phyloP scores from a whole-genome alignment of 2,797 vertebrate genomes.

The Hydrocynus forskahlii region DNA sequence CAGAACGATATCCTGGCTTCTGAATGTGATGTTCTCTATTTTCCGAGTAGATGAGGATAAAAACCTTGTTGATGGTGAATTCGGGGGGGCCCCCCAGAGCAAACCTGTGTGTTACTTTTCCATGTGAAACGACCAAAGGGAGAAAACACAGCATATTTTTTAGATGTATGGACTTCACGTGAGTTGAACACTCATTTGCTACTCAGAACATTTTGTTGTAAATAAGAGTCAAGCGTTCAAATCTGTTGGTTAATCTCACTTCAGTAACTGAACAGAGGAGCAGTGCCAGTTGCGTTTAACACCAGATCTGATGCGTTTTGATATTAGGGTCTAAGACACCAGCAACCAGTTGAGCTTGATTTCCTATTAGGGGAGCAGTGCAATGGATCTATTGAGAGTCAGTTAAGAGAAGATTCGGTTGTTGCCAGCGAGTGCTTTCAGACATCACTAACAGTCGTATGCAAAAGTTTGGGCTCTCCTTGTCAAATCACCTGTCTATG shows the following conservation, averaged over 20 bases:
- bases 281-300: slow-evolving; percentile 28
- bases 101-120: slow-evolving; percentile 19
- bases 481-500: too few species aligned
- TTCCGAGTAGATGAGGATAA: slow-evolving; percentile 27
- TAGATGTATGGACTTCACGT: slow-evolving; percentile 31
- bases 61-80: neutral
- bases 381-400: slow-evolving; percentile 11
- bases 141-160: slow-evolving; percentile 37
- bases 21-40: slow-evolving; percentile 17
- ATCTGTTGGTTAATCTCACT: neutral
- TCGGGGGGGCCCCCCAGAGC: neutral
- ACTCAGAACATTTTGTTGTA: slow-evolving; percentile 30
- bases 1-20: neutral
- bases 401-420: slow-evolving; percentile 49
- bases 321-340: slow-evolving; percentile 52
- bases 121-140: slow-evolving; percentile 53
- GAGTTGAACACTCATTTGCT: slow-evolving; percentile 25
- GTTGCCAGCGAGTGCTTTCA: slow-evolving; percentile 53
- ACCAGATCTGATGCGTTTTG: slow-evolving; percentile 28
- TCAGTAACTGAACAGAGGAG: slow-evolving; percentile 42
- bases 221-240: slow-evolving; percentile 21
- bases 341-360: slow-evolving; percentile 49
- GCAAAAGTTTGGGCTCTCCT: too few species aligned
- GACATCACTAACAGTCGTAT: slow-evolving; percentile 42
- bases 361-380: slow-evolving; percentile 37